phyloP scores from a whole-genome alignment of 2,888 invertebrate genomes.

The Plagiodera versicolora region DNA sequence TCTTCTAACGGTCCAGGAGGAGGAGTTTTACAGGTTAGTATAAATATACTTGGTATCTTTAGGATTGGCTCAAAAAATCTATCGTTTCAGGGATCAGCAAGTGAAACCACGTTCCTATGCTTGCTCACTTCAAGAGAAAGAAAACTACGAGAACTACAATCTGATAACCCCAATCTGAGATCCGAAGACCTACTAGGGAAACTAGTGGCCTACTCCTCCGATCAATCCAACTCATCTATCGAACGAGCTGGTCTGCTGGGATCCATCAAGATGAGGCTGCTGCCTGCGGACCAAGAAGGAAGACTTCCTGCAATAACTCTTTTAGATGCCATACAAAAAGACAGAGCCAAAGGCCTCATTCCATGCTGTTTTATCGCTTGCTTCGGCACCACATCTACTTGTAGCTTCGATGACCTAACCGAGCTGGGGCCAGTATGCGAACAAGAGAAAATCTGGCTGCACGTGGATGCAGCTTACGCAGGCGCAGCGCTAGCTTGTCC shows the following conservation, averaged over 20 bases:
- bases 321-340: conserved; percentile 72
- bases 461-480: conserved; percentile 96
- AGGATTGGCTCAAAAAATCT: too few relatives aligned
- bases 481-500: conserved; percentile 90
- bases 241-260: conserved; percentile 84
- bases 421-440: conserved; percentile 84
- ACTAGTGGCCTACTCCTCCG: conserved; percentile 81
- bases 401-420: conserved; percentile 85
- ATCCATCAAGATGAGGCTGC: conserved; percentile 74
- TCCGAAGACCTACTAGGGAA: conserved; percentile 70
- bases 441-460: conserved; percentile 80
- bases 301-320: conserved; percentile 70
- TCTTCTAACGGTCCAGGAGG: conserved; percentile 78
- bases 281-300: conserved; percentile 70
- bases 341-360: conserved; percentile 76
- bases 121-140: conserved; percentile 79
- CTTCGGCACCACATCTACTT: conserved; percentile 71
- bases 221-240: conserved; percentile 88
- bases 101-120: conserved; percentile 84
- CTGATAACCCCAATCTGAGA: conserved; percentile 62
- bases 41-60: too few relatives aligned
- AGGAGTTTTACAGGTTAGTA: conserved; percentile 76
- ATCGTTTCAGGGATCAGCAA: conserved; percentile 84
- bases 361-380: conserved; percentile 84
- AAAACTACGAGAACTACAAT: conserved; percentile 61